A percentile compares a stretch with the other conserved stretches of the same genome.
These are phyloP conservation scores for Eupithecia abbreviata DNA, from an alignment of 2,888 invertebrate genomes.

Conservation along the genomic window DNA sequence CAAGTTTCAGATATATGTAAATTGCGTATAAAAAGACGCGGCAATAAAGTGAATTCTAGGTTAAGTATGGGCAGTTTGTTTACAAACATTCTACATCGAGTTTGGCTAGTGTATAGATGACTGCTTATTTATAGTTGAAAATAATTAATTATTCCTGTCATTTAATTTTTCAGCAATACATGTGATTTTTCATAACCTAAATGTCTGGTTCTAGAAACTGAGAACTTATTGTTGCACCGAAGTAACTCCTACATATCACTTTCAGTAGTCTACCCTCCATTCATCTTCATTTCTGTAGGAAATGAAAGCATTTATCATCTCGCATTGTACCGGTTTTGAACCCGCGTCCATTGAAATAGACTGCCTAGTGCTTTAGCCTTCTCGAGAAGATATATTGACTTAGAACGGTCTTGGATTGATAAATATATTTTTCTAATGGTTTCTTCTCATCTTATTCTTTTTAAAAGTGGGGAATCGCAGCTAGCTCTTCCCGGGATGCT, in stretches of 20 bases:
- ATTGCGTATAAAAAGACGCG: too few species aligned
- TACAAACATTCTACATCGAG: too few species aligned
- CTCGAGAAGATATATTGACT: not conserved
- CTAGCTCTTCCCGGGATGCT: too few species aligned
- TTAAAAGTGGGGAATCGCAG: too few species aligned
- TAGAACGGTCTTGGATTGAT: not conserved
- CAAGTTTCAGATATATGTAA: too few species aligned
- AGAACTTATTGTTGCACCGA: not conserved
- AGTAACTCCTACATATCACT: constrained; percentile 4
- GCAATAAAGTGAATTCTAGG: too few species aligned
- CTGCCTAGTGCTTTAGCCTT: not conserved
- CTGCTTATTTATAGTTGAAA: too few species aligned
- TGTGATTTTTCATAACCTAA: not conserved
- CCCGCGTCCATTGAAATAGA: constrained; percentile 4
- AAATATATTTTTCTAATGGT: not conserved
- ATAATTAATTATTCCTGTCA: too few species aligned
- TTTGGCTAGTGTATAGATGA: too few species aligned
- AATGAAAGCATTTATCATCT: constrained; percentile 9
- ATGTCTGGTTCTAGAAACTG: not conserved
- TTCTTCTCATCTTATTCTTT: not conserved
- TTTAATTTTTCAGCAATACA: not conserved
- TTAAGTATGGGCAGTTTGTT: too few species aligned
- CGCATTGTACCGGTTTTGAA: not conserved
- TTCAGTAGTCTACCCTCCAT: not conserved
- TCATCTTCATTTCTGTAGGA: not conserved